Evolutionary conservation across 1,140 invertebrate species (phyloP).

Genomic region (Tetramorium simillimum): DNA sequence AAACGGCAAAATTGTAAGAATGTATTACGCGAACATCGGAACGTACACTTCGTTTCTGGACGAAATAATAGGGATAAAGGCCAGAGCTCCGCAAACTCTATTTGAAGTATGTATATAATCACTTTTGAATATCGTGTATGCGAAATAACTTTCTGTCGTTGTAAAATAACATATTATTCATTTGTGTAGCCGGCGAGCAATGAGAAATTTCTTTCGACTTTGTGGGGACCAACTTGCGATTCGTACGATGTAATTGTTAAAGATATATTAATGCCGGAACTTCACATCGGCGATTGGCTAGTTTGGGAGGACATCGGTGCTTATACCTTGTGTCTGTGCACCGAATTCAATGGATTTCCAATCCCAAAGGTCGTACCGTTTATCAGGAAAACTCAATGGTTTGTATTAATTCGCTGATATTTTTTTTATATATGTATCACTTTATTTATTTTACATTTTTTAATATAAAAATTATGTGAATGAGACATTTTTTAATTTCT

Average conservation of each 20-base stretch:
- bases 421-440: not conserved
- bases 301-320: conserved; percentile 88
- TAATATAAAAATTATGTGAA: not conserved
- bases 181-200: conserved; percentile 54
- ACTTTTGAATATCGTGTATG: not conserved
- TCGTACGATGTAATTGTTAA: conserved; percentile 87
- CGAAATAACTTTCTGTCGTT: not conserved
- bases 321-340: conserved; percentile 86
- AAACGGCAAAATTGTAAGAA: conserved; percentile 77
- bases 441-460: not conserved
- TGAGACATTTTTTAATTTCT: not conserved
- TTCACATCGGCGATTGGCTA: conserved; percentile 87
- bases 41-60: conserved; percentile 90
- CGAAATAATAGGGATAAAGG: conserved; percentile 75
- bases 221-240: conserved; percentile 91
- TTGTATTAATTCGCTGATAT: conserved; percentile 27
- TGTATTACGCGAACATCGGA: conserved; percentile 91
- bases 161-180: conserved; percentile 12
- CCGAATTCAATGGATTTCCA: conserved; percentile 87
- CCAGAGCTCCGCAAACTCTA: conserved; percentile 78
- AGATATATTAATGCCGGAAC: conserved; percentile 84
- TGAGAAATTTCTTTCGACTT: conserved; percentile 78
- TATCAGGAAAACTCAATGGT: conserved; percentile 75
- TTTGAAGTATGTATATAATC: conserved; percentile 72
- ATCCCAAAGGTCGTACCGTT: conserved; percentile 83